phyloP scores from a whole-genome alignment of 2,888 invertebrate genomes.

The Caenorhabditis virilis region DNA sequence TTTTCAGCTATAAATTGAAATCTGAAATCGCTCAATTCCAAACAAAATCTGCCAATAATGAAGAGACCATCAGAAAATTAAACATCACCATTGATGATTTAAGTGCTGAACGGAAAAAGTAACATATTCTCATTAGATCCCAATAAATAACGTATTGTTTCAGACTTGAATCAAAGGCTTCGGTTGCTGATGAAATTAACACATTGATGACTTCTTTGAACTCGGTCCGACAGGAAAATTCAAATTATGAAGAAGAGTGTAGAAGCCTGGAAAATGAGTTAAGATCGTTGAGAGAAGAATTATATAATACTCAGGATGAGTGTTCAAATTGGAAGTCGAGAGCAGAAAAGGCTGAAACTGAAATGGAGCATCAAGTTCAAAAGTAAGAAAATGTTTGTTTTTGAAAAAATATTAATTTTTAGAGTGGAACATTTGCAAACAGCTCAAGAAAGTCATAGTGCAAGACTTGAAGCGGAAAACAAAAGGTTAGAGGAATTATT shows the following conservation, averaged over 20 bases:
- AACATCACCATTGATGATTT: conserved; percentile 1
- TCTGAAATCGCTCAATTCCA: no score
- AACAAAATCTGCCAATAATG: no score
- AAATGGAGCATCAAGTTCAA: conserved; percentile 7
- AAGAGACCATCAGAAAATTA: not conserved
- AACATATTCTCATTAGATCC: conserved; percentile 4
- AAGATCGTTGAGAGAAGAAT: conserved; percentile 29
- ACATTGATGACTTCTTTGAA: conserved; percentile 55
- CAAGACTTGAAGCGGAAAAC: conserved; percentile 17
- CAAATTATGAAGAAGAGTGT: conserved; percentile 27
- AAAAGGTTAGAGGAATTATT: conserved; percentile 14
- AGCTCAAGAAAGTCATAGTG: not conserved
- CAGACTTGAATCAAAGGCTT: conserved; percentile 25
- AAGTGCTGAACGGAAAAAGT: not conserved
- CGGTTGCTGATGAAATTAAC: conserved; percentile 56
- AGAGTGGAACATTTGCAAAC: conserved; percentile 2
- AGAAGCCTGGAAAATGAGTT: conserved; percentile 27
- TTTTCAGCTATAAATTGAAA: conserved; percentile 6
- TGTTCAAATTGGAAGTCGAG: conserved; percentile 26
- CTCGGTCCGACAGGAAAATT: conserved; percentile 43
- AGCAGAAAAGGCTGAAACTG: conserved; percentile 19
- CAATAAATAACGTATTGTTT: conserved; percentile 1
- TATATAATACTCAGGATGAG: conserved; percentile 38
- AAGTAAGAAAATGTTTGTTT: not conserved
- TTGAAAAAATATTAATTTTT: not conserved